phyloP scores from a whole-genome alignment of 1,140 invertebrate species.

The Neocloeon triangulifer region DNA sequence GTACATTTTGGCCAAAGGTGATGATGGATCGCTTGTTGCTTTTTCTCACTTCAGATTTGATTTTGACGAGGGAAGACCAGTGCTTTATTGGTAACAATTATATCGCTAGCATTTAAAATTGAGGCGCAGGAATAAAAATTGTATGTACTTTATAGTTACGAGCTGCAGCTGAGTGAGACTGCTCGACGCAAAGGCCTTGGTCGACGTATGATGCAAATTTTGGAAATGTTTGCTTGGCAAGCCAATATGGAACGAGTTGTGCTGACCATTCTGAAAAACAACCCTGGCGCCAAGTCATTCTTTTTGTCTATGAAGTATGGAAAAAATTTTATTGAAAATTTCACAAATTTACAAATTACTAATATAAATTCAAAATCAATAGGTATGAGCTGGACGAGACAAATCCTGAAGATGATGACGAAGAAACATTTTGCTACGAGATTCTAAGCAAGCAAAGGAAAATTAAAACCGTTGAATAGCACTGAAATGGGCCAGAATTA shows the following conservation, averaged over 20 bases:
- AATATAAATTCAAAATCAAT: constrained; percentile 12
- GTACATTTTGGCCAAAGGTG: constrained; percentile 32
- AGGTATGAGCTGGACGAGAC: constrained; percentile 26
- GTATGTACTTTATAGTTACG: constrained; percentile 33
- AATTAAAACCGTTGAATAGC: no score
- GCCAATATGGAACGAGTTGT: constrained; percentile 55
- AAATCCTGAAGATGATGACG: no score
- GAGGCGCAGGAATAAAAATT: no score
- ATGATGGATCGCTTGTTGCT: constrained; percentile 28
- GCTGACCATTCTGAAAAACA: constrained; percentile 59
- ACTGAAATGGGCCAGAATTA: no score
- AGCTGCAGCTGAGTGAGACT: constrained; percentile 47
- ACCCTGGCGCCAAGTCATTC: constrained; percentile 38
- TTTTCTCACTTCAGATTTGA: constrained; percentile 67
- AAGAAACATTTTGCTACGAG: no score
- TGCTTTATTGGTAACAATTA: constrained; percentile 47
- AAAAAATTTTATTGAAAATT: not conserved
- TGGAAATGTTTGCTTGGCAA: constrained; percentile 49
- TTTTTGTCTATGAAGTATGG: constrained; percentile 44
- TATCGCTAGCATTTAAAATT: constrained; percentile 5
- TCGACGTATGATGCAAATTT: constrained; percentile 50
- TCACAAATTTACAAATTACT: constrained; percentile 1
- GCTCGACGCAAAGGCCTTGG: constrained; percentile 49
- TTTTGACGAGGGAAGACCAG: constrained; percentile 47
- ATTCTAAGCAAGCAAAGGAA: no score